Conservation (phyloP, 1,140 invertebrate genomes). For the Mizuhopecten yessoensis region DNA sequence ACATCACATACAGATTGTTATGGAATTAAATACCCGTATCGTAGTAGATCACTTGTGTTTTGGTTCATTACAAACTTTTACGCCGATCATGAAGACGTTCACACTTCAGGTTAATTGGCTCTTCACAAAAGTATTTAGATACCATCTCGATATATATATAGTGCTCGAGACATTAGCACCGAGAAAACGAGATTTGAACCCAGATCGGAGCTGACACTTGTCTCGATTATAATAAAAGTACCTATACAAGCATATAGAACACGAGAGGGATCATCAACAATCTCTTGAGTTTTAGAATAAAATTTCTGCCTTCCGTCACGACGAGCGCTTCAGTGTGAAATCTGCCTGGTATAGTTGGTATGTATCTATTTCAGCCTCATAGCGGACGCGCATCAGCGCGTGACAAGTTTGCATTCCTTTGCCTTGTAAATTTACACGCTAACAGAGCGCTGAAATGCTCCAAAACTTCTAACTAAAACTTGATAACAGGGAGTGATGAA, state of each 20-base stretch:
- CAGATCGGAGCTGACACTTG: background rate
- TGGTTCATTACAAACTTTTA: background rate
- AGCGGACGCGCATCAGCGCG: constrained; percentile 9
- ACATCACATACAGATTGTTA: background rate
- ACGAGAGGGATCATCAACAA: background rate
- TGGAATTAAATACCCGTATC: background rate
- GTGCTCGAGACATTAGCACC: background rate
- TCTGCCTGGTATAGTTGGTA: background rate
- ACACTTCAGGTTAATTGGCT: background rate
- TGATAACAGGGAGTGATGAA: background rate
- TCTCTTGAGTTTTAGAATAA: background rate
- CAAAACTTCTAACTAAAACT: constrained; percentile 34
- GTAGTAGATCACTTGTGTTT: background rate
- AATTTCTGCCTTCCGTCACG: background rate
- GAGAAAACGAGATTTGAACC: background rate
- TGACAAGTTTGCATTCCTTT: constrained; percentile 20
- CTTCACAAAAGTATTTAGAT: constrained; percentile 18
- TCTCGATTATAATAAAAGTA: background rate
- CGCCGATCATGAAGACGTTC: constrained; percentile 26
- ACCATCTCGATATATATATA: background rate
- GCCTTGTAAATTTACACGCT: constrained; percentile 38
- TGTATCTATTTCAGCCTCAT: constrained; percentile 30
- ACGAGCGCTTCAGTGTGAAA: background rate
- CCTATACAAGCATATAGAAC: background rate
- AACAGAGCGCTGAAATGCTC: constrained; percentile 31